These are phyloP conservation scores for Mylabris sibirica DNA, from an alignment of 2,888 invertebrate genomes.

Conservation along the genomic window DNA sequence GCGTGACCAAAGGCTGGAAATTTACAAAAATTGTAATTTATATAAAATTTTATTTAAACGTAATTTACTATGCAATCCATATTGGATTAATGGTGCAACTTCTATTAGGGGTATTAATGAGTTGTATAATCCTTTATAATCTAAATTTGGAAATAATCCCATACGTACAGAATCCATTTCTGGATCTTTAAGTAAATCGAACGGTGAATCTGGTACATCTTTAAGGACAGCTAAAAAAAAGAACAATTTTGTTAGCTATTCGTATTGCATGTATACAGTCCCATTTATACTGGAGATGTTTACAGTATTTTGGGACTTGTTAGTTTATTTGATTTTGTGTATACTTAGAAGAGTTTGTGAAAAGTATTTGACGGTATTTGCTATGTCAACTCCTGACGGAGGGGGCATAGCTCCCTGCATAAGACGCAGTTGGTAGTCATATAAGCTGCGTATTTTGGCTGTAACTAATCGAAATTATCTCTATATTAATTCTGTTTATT, in stretches of 20 bases:
- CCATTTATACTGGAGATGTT: background rate
- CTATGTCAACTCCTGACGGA: slow-evolving; percentile 95
- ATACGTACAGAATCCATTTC: slow-evolving; percentile 87
- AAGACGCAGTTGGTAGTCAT: slow-evolving; percentile 94
- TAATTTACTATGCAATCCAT: slow-evolving; percentile 79
- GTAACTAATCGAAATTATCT: slow-evolving; percentile 74
- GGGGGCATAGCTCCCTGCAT: slow-evolving; percentile 90
- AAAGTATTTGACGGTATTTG: slow-evolving; percentile 97
- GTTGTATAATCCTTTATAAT: slow-evolving; percentile 95
- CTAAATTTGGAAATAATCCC: slow-evolving; percentile 93
- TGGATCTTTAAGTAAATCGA: slow-evolving; percentile 88
- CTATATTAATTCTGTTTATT: slow-evolving; percentile 17
- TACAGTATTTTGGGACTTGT: background rate
- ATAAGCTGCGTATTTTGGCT: slow-evolving; percentile 95
- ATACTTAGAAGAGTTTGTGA: slow-evolving; percentile 94
- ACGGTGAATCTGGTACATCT: slow-evolving; percentile 93
- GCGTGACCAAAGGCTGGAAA: slow-evolving; percentile 89
- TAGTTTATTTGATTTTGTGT: background rate
- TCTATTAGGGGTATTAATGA: slow-evolving; percentile 91
- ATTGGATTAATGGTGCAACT: slow-evolving; percentile 90
- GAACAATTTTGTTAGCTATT: background rate
- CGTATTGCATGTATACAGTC: background rate
- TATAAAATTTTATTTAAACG: background rate
- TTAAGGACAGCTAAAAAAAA: slow-evolving; percentile 83
- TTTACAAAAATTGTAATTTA: slow-evolving; percentile 17